Evolutionary conservation across 2,797 vertebrate genomes (phyloP).

Genomic region (Lates japonicus): DNA sequence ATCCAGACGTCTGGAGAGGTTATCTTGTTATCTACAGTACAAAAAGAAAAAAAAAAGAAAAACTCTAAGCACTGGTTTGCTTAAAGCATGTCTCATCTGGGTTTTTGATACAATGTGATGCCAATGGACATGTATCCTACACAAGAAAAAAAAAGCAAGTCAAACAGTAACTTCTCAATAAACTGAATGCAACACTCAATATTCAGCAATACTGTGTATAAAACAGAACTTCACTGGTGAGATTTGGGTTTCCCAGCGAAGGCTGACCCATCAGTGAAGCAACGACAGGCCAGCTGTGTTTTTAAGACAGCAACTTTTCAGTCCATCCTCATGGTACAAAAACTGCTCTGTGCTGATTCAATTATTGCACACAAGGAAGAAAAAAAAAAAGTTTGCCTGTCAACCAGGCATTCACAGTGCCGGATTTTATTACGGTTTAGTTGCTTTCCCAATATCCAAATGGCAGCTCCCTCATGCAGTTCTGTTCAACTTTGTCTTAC

Average conservation of each 20-base stretch:
- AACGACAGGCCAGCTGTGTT: slow-evolving; percentile 62
- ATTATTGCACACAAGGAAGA: slow-evolving; percentile 45
- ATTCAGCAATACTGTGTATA: slow-evolving; percentile 85
- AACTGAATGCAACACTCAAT: slow-evolving; percentile 76
- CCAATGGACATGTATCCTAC: slow-evolving; percentile 65
- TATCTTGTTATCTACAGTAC: slow-evolving; percentile 69
- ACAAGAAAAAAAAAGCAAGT: slow-evolving; percentile 54
- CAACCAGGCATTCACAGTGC: slow-evolving; percentile 37
- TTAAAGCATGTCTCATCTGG: slow-evolving; percentile 76
- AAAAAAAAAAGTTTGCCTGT: slow-evolving; percentile 35
- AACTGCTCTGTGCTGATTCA: slow-evolving; percentile 52
- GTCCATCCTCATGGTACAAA: slow-evolving; percentile 46
- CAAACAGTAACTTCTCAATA: slow-evolving; percentile 62
- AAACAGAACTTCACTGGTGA: slow-evolving; percentile 52
- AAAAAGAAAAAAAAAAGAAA: slow-evolving; percentile 54
- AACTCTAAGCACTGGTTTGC: slow-evolving; percentile 68
- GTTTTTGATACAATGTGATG: slow-evolving; percentile 78
- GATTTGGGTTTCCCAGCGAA: slow-evolving; percentile 25
- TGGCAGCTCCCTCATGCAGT: slow-evolving; percentile 79
- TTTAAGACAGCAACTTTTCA: slow-evolving; percentile 67
- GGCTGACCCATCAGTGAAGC: slow-evolving; percentile 29
- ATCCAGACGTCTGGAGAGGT: slow-evolving; percentile 72
- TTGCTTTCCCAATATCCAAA: slow-evolving; percentile 67
- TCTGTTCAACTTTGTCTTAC: slow-evolving; percentile 72
- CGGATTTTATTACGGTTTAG: slow-evolving; percentile 51